Conservation (phyloP, 2,888 invertebrate species). For the Isotomurus palustris region DNA sequence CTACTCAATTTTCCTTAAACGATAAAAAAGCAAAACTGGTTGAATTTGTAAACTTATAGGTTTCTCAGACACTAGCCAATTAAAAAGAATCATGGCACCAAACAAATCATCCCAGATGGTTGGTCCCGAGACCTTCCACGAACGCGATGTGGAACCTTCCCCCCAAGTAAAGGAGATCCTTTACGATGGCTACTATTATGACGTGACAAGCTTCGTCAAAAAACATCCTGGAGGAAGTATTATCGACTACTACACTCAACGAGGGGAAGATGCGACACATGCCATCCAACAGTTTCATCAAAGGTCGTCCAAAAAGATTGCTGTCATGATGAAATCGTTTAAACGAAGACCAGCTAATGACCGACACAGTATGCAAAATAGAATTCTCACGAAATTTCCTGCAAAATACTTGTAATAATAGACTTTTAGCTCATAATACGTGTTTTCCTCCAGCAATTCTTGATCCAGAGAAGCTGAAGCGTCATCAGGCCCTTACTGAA, state of each 20-base stretch:
- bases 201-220: conserved; percentile 17
- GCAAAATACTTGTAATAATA: not conserved
- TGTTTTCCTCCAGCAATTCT: conserved; percentile 8
- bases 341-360: conserved; percentile 32
- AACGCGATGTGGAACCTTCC: not conserved
- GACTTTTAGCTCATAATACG: no score
- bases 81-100: conserved; percentile 15
- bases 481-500: conserved; percentile 34
- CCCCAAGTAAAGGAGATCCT: conserved; percentile 31
- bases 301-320: conserved; percentile 30
- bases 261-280: conserved; percentile 39
- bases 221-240: conserved; percentile 40
- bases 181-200: conserved; percentile 40
- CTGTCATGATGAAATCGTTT: conserved; percentile 31
- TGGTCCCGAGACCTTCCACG: conserved; percentile 1
- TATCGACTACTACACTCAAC: conserved; percentile 39
- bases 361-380: conserved; percentile 22
- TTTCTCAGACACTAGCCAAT: no score
- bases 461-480: conserved; percentile 27
- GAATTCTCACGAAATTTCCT: not conserved
- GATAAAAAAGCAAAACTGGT: no score
- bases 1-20: no score
- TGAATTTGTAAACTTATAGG: no score
- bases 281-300: conserved; percentile 44
- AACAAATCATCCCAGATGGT: conserved; percentile 7